Evolutionary conservation across 2,888 invertebrate genomes (phyloP), one percentile per base, ranked within the genome.

Genomic region (Scaptomyza polygonia): DNA sequence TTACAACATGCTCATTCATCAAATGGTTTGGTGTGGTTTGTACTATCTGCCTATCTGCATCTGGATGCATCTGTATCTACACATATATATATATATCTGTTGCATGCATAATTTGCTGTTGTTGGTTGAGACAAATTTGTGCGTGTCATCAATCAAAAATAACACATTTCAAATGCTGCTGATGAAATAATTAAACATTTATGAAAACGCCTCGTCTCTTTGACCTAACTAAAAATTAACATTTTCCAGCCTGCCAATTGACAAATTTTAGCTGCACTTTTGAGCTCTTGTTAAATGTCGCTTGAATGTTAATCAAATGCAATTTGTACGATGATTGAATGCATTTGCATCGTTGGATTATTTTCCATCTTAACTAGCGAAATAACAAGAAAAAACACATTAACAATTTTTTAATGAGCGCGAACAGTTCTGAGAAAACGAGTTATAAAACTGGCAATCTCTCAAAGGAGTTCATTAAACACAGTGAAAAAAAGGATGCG

Each of bases 131-230:
- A 86, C 80, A 86, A 81, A 81, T 81, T 81, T 67, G 80, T 67
- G 68, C 67, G 36, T 68, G 56, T 67, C 72, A 81, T 81, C 86
- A 86, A 81, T 81, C 86, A 81, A 71, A 78, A 68, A 65, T 72
- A 57, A 61, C 67, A 56, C 72, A 72, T 67, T 62, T 53, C 48
- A 53, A 54, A 65, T 51, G 61, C 44, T 67, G 76, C 44, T 67
- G 76, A 79, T 65, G 79, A 79, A 79, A 65, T 81, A 81, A 81
- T 86, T 83, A 72, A 64, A 62, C 67, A 48, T 27, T 81, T 85
- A 80, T 53, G n/a, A n/a, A 84, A 70, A 25, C 52, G 57, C 43
- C 36, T 49, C 9, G 43, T 25, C 5, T 25, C 5, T 25, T 25
- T 25, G 25, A 25, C 25, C 25, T 25, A 25, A 21, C 21, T 21